Percentiles rank a stretch among this genome's conserved stretches.
These are phyloP conservation scores for Latrodectus hesperus DNA, from an alignment of 2,888 invertebrate genomes.

Conservation along the genomic window DNA sequence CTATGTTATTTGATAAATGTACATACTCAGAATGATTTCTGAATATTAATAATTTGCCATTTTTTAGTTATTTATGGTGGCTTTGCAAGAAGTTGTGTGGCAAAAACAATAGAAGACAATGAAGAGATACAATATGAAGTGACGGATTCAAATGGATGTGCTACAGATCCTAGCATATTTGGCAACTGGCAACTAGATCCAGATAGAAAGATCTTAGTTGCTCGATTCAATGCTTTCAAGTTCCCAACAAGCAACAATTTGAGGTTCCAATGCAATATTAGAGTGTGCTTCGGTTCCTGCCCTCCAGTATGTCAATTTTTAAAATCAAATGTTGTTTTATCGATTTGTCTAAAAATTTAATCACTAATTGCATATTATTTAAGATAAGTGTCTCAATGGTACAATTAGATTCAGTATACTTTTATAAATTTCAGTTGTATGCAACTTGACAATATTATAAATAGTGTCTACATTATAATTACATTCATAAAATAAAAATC, in stretches of 20 bases:
- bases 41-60: too few species aligned
- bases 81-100: constrained; percentile 93
- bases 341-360: too few species aligned
- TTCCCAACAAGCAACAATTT: constrained; percentile 96
- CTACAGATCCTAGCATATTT: constrained; percentile 92
- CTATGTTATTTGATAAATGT: neutral
- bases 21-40: neutral
- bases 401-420: neutral
- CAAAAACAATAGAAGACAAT: constrained; percentile 87
- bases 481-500: neutral
- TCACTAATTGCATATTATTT: neutral
- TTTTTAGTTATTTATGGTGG: constrained; percentile 82
- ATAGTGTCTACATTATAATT: neutral
- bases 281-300: constrained; percentile 95
- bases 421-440: neutral
- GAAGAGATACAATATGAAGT: constrained; percentile 94
- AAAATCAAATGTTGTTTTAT: too few species aligned
- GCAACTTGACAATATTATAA: neutral
- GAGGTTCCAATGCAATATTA: constrained; percentile 94
- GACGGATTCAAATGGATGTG: constrained; percentile 94
- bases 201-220: constrained; percentile 88
- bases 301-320: constrained; percentile 84
- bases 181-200: constrained; percentile 94
- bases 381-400: neutral
- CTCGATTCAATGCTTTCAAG: constrained; percentile 94